Conservation (phyloP, 2,113 vertebrate species). For the Chionis minor region DNA sequence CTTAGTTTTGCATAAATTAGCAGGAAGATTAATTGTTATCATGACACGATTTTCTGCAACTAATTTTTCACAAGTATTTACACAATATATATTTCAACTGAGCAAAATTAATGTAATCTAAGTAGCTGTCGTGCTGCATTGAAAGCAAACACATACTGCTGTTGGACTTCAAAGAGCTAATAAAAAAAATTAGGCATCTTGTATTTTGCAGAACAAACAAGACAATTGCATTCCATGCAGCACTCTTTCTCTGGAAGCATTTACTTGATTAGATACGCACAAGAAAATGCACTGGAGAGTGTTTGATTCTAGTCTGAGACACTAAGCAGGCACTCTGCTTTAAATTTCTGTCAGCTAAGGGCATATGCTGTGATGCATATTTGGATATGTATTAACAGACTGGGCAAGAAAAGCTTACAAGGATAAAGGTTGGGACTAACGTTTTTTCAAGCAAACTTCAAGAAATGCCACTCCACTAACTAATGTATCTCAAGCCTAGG, state of each 20-base stretch:
- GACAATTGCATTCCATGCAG: not conserved
- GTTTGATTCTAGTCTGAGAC: not conserved
- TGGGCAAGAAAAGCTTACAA: not conserved
- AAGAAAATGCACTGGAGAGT: not conserved
- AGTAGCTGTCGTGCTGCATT: not conserved
- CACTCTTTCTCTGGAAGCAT: not conserved
- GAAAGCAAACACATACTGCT: not conserved
- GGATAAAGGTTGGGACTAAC: not conserved
- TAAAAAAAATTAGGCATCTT: not conserved
- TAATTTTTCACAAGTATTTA: not conserved
- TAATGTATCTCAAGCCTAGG: not conserved
- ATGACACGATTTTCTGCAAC: not conserved
- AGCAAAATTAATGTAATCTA: not conserved
- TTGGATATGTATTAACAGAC: not conserved
- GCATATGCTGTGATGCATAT: not conserved
- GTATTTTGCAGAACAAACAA: slow-evolving; percentile 6
- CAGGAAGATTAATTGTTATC: not conserved
- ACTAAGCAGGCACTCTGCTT: not conserved
- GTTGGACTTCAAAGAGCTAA: not conserved
- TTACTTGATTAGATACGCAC: not conserved
- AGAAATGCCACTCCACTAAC: not conserved
- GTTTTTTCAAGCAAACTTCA: not conserved
- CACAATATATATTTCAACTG: not conserved
- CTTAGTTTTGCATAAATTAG: not conserved
- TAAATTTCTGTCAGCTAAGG: not conserved